These are phyloP conservation scores for Lamproptera curius DNA, from an alignment of 2,888 invertebrate genomes.

Conservation along the genomic window DNA sequence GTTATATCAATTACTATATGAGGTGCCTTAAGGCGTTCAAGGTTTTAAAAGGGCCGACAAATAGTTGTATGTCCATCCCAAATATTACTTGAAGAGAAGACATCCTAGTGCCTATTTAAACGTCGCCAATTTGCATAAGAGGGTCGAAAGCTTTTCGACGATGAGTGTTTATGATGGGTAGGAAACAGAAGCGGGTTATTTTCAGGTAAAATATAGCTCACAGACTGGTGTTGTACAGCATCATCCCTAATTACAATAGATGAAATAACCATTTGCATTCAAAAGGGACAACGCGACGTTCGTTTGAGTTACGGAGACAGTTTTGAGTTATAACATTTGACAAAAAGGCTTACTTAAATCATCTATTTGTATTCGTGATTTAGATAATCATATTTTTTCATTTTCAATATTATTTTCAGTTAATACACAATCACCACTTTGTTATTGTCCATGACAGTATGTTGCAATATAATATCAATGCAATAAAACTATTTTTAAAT, in stretches of 20 bases:
- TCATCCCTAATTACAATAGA: constrained; percentile 19
- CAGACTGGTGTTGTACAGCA: constrained; percentile 20
- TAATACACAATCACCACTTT: too few relatives aligned
- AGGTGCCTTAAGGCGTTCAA: not conserved
- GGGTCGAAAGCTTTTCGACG: constrained; percentile 57
- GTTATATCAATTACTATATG: not conserved
- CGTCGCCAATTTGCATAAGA: constrained; percentile 66
- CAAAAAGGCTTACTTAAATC: too few relatives aligned
- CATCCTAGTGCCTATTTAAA: constrained; percentile 36
- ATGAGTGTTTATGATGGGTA: constrained; percentile 62
- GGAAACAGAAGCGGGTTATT: constrained; percentile 24
- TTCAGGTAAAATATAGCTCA: constrained; percentile 20
- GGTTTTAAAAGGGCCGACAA: too few relatives aligned
- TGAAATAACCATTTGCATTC: constrained; percentile 17
- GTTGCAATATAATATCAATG: too few relatives aligned
- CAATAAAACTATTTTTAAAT: too few relatives aligned
- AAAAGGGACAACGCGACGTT: constrained; percentile 10
- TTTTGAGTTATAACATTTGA: not conserved
- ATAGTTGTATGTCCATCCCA: too few relatives aligned
- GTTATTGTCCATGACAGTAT: too few relatives aligned
- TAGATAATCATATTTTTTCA: too few relatives aligned
- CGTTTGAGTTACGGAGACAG: not conserved
- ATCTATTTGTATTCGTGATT: too few relatives aligned
- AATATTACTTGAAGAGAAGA: too few relatives aligned
- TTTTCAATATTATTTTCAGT: too few relatives aligned